Base-by-base conservation (phyloP, 2,888 invertebrate species). In the Troides aeacus region DNA sequence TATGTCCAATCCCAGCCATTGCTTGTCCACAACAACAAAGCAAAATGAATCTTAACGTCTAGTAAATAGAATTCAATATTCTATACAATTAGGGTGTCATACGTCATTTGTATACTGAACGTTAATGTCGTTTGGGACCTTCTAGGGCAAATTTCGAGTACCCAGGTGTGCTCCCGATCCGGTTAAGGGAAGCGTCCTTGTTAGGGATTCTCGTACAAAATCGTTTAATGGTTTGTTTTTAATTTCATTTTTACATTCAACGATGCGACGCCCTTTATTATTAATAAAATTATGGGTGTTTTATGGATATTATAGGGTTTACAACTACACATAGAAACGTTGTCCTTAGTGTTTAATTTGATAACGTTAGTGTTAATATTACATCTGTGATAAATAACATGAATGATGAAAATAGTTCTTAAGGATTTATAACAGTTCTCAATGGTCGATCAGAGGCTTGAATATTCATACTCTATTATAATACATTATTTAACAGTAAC, bases 121-220 rank as follows among this genome's bases (percentile, higher is more conserved):
- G 24, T 39, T 50, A 56, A 63, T 87, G 92, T 90, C 92, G 92
- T 88, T 90, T 92, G 88, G 85, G 92, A 89, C 91, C 90, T 92
- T 92, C 90, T 90, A 86, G 84, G 87, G 84, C 84, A 87, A 87
- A 86, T 87, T 89, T 91, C 84, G 89, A 91, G 92, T 91, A 87
- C 92, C 92, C 92, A 92, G 92, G 92, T 92, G 92, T 90, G 92
- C 88, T 91, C 91, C 90, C 90, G 90, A 91, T 90, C 91, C 91
- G 89, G 92, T 92, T 91, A 92, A 92, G 90, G 89, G 90, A 89
- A 88, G 88, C 89, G 86, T 88, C 91, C 91, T 92, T 92, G 92
- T 92, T 92, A 92, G 86, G 86, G 88, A 91, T 86, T 90, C 90
- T 87, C 87, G 86, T 87, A 89, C 88, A 86, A 90, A 90, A 91